Evolutionary conservation across 53 echinoderm and acorn worm species (phyloP), one percentile per base, ranked within the genome.

Genomic region (Luidia sarsii): DNA sequence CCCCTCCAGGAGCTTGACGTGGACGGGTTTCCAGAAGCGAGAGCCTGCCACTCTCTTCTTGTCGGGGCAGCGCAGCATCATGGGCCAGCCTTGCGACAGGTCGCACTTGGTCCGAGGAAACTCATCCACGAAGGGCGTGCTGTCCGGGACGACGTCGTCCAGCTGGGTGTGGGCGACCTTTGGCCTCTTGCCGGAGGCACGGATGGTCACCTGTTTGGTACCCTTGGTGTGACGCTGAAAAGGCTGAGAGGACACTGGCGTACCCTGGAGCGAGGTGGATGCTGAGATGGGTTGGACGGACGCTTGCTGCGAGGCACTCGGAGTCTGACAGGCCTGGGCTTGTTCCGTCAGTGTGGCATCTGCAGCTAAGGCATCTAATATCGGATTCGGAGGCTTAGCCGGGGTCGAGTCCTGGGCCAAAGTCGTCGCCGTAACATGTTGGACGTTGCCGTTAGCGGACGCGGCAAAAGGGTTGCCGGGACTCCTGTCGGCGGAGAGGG

Each of bases 31-130:
- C 96, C 96, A 96, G 20, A 80, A 88, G 36, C 96, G 79, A 3
- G 96, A 90, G 3, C 96, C 93, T 50, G 93, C 90, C 3, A 96
- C 49, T 51, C 80, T 93, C 72, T 96, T 96, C 72, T 90, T 96
- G 64, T 93, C 96, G 0, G 96, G 96, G 69, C 67, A 85, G 20
- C 96, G 66, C 21, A 96, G 64, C 93, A 90, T 88, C 13, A 96
- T 86, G 45, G 86, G 43, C 96, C 96, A 96, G 29, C 96, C 96
- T 57, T 80, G 53, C 11, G 70, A 62, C 2, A 86, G 86, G 48
- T 96, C 89, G n/a, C 48, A 43, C 2, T 68, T 29, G 14, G 67
- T 70, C 64, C 87, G 52, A 13, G 96, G 93, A 61, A 90, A 96
- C 60, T 93, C 87, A 73, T 90, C 89, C 7, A 81, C 64, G 74